Conservation (phyloP, 2,888 invertebrate genomes). For the Gari tellinella region DNA sequence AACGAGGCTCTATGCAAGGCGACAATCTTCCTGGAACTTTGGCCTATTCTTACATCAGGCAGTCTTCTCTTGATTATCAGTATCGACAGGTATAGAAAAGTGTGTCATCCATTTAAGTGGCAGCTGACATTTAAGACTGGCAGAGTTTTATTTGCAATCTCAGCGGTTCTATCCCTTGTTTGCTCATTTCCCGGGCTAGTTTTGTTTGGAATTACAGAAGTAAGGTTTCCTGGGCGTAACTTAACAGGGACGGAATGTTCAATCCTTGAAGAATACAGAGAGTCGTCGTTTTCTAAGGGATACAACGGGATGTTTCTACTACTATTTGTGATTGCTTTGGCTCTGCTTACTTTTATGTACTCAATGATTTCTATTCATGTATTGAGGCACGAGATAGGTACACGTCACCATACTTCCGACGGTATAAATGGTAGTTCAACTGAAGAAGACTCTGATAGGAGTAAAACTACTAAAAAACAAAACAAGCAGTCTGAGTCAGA, state of each 20-base stretch:
- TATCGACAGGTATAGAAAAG: conserved; percentile 44
- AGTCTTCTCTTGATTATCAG: conserved; percentile 36
- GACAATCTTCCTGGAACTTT: conserved; percentile 49
- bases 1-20: conserved; percentile 46
- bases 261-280: conserved; percentile 35
- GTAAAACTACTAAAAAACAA: too few relatives aligned
- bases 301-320: conserved; percentile 46
- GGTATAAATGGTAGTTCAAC: too few relatives aligned
- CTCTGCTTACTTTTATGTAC: conserved; percentile 29
- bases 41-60: conserved; percentile 45
- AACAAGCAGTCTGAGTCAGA: too few relatives aligned
- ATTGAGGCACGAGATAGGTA: conserved; percentile 24
- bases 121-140: conserved; percentile 43
- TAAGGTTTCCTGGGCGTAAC: conserved; percentile 17
- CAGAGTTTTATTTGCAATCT: conserved; percentile 11
- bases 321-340: conserved; percentile 23
- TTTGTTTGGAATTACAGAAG: conserved; percentile 40
- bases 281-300: conserved; percentile 11
- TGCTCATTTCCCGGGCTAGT: conserved; percentile 49
- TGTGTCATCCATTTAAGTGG: conserved; percentile 37
- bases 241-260: conserved; percentile 42
- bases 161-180: conserved; percentile 18
- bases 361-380: conserved; percentile 32
- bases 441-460: too few relatives aligned
- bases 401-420: too few relatives aligned